Evolutionary conservation across 2,797 vertebrate species (phyloP).

Genomic region (Mus caroli): DNA sequence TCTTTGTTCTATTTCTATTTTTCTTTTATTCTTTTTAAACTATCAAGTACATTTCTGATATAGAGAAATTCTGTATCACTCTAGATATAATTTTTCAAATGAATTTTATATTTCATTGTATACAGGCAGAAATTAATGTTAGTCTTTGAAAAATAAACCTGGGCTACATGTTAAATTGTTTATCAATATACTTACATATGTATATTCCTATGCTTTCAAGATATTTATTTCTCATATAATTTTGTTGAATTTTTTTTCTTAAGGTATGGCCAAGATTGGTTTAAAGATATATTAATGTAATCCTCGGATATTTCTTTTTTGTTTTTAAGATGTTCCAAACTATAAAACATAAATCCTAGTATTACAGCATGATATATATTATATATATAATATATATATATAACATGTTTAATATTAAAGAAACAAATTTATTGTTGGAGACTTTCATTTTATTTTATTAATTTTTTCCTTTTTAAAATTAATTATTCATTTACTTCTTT

Average conservation of each 20-base stretch:
- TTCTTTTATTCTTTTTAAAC: not conserved
- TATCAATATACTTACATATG: not conserved
- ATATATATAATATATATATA: not conserved
- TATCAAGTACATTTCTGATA: not conserved
- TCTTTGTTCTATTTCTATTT: not conserved
- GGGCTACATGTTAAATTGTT: not conserved
- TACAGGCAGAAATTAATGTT: not conserved
- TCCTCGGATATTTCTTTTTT: not conserved
- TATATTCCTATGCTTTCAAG: not conserved
- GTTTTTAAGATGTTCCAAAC: not conserved
- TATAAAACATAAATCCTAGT: slow-evolving; percentile 8
- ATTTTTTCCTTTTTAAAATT: not conserved
- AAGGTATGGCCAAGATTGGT: not conserved
- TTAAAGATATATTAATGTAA: not conserved
- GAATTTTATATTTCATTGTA: slow-evolving; percentile 1
- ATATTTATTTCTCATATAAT: not conserved
- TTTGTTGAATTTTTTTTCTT: not conserved
- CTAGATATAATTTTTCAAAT: not conserved
- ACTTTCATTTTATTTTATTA: slow-evolving; percentile 43
- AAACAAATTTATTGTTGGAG: slow-evolving; percentile 49
- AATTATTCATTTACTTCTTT: not conserved
- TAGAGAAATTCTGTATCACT: not conserved
- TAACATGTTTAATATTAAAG: slow-evolving; percentile 56
- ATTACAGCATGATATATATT: not conserved
- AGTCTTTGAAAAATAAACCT: slow-evolving; percentile 10